Evolutionary conservation across 2,888 invertebrate genomes (phyloP).

Genomic region (Stegophylla sp.): DNA sequence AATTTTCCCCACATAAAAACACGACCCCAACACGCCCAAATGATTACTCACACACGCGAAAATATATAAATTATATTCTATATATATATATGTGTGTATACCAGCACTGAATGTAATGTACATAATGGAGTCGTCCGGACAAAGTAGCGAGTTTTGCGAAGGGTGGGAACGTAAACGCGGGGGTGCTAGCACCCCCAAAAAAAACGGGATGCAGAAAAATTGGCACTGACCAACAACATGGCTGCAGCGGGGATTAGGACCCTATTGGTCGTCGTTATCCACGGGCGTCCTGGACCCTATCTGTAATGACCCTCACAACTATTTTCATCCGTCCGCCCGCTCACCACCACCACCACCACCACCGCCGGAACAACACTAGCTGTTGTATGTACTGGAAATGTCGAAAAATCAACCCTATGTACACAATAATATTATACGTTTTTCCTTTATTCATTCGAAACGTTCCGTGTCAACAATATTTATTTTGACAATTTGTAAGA

Average conservation of each 20-base stretch:
- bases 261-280: slow-evolving; percentile 44
- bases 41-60: not conserved
- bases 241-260: slow-evolving; percentile 50
- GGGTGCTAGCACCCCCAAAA: not conserved
- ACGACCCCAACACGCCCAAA: slow-evolving; percentile 6
- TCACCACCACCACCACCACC: not conserved
- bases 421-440: too few relatives aligned
- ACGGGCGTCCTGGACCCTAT: slow-evolving; percentile 20
- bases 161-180: slow-evolving; percentile 17
- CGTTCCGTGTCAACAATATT: too few relatives aligned
- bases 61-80: too few relatives aligned
- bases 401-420: not conserved
- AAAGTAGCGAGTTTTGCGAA: slow-evolving; percentile 6
- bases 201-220: slow-evolving; percentile 41
- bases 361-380: not conserved
- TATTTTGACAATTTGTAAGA: too few relatives aligned
- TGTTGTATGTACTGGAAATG: not conserved
- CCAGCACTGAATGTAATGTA: not conserved
- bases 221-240: slow-evolving; percentile 58
- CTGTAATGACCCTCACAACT: slow-evolving; percentile 45
- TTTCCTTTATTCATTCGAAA: too few relatives aligned
- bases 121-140: slow-evolving; percentile 45
- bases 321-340: slow-evolving; percentile 1
- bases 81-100: not conserved
- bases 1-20: slow-evolving; percentile 36